Evolutionary conservation across 1,140 invertebrate species (phyloP).

Genomic region (Drosophila willistoni): DNA sequence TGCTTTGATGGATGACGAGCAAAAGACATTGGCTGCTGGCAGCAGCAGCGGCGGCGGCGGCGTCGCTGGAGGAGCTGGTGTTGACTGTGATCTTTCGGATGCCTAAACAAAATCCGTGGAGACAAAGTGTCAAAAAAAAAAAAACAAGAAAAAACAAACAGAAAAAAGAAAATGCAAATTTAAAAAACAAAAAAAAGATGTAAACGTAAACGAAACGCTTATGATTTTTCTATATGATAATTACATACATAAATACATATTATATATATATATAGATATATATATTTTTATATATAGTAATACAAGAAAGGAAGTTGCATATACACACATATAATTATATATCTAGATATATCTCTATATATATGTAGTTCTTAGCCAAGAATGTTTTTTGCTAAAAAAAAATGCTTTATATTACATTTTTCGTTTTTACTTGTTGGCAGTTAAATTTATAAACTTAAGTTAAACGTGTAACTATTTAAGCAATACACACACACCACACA

Average conservation of each 20-base stretch:
- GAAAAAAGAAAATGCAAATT: constrained; percentile 39
- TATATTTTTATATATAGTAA: constrained; percentile 55
- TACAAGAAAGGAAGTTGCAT: constrained; percentile 29
- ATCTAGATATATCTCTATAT: constrained; percentile 39
- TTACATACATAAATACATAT: constrained; percentile 35
- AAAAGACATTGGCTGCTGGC: constrained; percentile 47
- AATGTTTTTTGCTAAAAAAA: constrained; percentile 49
- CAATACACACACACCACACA: constrained; percentile 42
- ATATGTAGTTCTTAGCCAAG: constrained; percentile 39
- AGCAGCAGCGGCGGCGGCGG: constrained; percentile 19
- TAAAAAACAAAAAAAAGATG: constrained; percentile 42
- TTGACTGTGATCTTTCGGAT: constrained; percentile 77
- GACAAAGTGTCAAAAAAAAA: constrained; percentile 21
- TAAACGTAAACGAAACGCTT: constrained; percentile 76
- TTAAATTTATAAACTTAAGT: constrained; percentile 60
- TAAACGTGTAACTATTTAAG: constrained; percentile 25
- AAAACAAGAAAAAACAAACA: constrained; percentile 44
- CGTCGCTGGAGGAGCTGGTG: constrained; percentile 27
- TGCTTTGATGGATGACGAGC: constrained; percentile 70
- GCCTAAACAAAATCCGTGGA: constrained; percentile 47
- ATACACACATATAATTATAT: constrained; percentile 42
- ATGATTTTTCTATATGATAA: constrained; percentile 54
- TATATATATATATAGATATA: constrained; percentile 35
- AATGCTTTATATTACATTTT: constrained; percentile 44
- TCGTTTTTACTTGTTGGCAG: constrained; percentile 57